A percentile compares a stretch with the other conserved stretches of the same genome.
Conservation (phyloP, 1,140 invertebrate species). For the Maniola jurtina region DNA sequence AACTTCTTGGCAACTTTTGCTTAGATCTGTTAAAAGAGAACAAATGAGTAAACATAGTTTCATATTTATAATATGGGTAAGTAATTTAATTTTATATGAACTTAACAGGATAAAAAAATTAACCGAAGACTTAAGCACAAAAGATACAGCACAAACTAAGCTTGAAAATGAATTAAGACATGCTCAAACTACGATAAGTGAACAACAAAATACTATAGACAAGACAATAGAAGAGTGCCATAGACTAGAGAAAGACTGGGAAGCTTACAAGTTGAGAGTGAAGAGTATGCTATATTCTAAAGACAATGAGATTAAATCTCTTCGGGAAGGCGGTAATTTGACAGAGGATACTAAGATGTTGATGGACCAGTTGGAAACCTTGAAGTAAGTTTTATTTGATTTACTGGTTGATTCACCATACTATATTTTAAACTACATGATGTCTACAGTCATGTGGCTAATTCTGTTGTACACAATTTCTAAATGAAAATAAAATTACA, state of each 20-base stretch:
- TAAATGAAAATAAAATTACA: too few relatives aligned
- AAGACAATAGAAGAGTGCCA: conserved; percentile 50
- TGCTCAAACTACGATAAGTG: conserved; percentile 50
- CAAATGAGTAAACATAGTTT: too few relatives aligned
- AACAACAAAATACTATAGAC: conserved; percentile 51
- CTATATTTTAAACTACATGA: too few relatives aligned
- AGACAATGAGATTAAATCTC: conserved; percentile 58
- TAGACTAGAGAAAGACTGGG: conserved; percentile 64
- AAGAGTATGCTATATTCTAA: conserved; percentile 62
- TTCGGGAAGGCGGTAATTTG: conserved; percentile 53
- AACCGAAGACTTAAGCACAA: conserved; percentile 42
- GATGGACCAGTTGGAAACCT: conserved; percentile 52
- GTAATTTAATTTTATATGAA: background rate
- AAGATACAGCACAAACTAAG: conserved; percentile 45
- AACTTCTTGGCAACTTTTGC: too few relatives aligned
- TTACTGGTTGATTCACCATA: background rate
- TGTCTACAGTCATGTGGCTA: too few relatives aligned
- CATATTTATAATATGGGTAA: background rate
- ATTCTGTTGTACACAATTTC: too few relatives aligned
- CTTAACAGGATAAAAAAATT: conserved; percentile 47
- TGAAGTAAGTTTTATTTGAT: conserved; percentile 53
- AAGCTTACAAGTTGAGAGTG: conserved; percentile 64
- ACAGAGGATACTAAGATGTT: conserved; percentile 57
- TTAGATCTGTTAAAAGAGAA: too few relatives aligned
- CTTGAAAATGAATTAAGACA: conserved; percentile 64